Base-by-base conservation (phyloP, 2,797 vertebrate species). In the Manis crassicaudata region DNA sequence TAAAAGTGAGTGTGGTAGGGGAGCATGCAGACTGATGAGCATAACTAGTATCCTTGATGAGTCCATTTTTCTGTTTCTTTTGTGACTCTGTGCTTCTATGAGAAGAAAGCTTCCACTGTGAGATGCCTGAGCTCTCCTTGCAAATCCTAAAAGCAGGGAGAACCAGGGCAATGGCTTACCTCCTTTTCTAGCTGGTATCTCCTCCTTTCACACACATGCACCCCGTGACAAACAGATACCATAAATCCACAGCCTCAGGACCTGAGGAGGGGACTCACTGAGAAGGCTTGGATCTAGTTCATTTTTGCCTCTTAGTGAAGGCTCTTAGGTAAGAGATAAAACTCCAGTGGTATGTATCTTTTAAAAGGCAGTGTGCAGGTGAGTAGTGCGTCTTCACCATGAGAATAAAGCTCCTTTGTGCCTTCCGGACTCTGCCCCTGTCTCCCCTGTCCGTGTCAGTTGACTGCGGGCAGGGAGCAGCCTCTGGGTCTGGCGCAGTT, bases 261-360 rank as follows among this genome's bases (percentile, higher is more conserved):
- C 32, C 12, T 20, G 1, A 0, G 5, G 21, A 17, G 25, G 18
- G 21, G 13, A 29, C 17, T 29, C 50, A 67, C 0, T n/a, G 75
- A 54, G 50, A 68, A n/a, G 35, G 0, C 40, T 32, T 35, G 63
- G 32, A 23, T 25, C 18, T 20, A 5, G 0, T 60, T 81, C 40
- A 23, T 43, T 72, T 43, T 62, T 56, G 14, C n/a, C 32, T 86
- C 5, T 80, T 29, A 40, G 17, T 16, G 27, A 86, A 63, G 75
- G 9, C 1, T 67, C 10, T 54, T 27, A 75, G 17, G 40, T 37
- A 11, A 93, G 72, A 54, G 29, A 43, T 12, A 8, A 20, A 52
- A 73, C n/a, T 52, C 21, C 10, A 29, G 4, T 9, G 27, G 46
- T 50, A 54, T 11, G 16, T 29, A 58, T 46, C 27, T 60, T 92